Evolutionary conservation across 2,113 vertebrate genomes (phyloP), one percentile per base, ranked within the genome.

Genomic region (Urocynchramus pylzowi): DNA sequence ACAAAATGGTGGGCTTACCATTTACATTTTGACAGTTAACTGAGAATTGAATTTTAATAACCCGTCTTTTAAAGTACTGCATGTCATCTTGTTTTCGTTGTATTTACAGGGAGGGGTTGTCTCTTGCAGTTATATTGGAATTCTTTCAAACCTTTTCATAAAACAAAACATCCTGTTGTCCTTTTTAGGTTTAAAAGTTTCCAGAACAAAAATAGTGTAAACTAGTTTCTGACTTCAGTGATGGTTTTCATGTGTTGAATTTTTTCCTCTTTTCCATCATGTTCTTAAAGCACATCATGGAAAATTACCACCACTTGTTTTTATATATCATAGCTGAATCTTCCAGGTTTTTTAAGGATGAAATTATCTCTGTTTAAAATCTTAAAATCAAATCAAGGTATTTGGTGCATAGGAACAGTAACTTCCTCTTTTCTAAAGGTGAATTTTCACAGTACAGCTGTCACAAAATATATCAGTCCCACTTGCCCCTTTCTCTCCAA

Each of bases 1-100:
- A 86, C 88, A 95, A 95, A 95, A 96, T 97, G 96, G 95, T 93
- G 90, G 93, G 15, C 7, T 88, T 65, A 33, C 4, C 47, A 33
- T 84, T 70, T 35, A 19, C 21, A 28, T 20, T 69, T 57, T 57
- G 59, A 37, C 2, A 4, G 28, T 27, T n/a, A 65, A 65, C 33
- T 13, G 37, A 80, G 54, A 61, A 33, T 3, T 31, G 59, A 41
- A 65, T 73, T 76, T 41, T 35, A 73, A 35, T 45, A 68, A 76
- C 18, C 23, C 2, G 1, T 39, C 47, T 86, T 82, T 49, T 54
- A 37, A 69, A 74, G 30, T 12, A 27, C 16, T 67, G 90, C 5
- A 8, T 45, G 33, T 57, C 50, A 41, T 57, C 74, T 79, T 87
- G 49, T 35, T 81, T 83, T 83, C 14, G 1, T 65, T 79, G 45